phyloP scores from a whole-genome alignment of 2,113 vertebrate genomes.

The Telmatochromis sp. region DNA sequence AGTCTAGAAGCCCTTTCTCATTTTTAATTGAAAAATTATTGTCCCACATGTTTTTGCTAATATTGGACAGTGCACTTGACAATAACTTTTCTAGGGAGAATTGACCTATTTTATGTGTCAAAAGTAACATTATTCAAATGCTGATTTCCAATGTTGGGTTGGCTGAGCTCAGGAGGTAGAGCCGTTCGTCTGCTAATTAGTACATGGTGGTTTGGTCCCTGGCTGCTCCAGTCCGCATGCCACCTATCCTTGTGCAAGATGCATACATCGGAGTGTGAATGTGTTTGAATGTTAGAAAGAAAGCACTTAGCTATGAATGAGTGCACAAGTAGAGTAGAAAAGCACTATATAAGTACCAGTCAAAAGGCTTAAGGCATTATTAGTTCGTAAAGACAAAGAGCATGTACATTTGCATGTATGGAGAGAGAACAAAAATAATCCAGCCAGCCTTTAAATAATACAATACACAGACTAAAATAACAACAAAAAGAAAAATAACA shows the following conservation, averaged over 20 bases:
- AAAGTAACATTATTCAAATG: background rate
- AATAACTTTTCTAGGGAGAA: background rate
- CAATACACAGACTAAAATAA: background rate
- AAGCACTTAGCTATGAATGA: background rate
- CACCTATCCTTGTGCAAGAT: background rate
- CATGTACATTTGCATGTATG: background rate
- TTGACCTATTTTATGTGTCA: background rate
- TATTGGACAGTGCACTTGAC: background rate
- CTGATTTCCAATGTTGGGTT: background rate
- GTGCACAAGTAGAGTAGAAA: background rate
- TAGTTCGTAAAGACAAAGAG: background rate
- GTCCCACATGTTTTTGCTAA: background rate
- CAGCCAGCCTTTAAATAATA: background rate
- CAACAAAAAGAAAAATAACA: background rate
- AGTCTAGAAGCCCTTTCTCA: background rate
- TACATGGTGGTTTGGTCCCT: background rate
- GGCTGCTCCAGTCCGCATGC: background rate
- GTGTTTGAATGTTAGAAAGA: background rate
- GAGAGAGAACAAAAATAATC: background rate
- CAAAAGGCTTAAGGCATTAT: background rate
- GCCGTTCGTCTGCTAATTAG: background rate
- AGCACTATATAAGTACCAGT: background rate
- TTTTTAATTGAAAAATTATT: background rate
- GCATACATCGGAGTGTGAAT: background rate
- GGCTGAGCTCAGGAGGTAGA: background rate